phyloP scores from a whole-genome alignment of 2,797 vertebrate genomes.

The Sebastes matsubarae region DNA sequence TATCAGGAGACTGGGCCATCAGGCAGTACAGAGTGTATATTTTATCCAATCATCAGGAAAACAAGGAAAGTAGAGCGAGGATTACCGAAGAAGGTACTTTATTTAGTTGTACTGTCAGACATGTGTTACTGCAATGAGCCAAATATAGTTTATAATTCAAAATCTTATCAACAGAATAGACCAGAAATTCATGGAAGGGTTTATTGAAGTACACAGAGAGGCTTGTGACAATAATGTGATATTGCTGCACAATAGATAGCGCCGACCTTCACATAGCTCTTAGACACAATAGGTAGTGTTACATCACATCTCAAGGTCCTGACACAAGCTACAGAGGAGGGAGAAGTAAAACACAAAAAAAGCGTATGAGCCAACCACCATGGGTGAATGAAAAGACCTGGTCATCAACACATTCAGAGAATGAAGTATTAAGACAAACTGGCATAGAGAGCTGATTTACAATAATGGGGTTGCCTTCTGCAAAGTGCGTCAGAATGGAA shows the following conservation, averaged over 20 bases:
- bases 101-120: constrained; percentile 6
- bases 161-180: not conserved
- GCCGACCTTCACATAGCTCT: not conserved
- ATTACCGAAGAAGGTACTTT: constrained; percentile 23
- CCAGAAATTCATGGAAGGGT: not conserved
- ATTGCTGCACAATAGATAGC: not conserved
- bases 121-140: not conserved
- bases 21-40: constrained; percentile 33
- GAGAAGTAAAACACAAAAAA: not conserved
- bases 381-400: not conserved
- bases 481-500: no score
- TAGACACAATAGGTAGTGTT: not conserved
- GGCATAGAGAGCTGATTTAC: not conserved
- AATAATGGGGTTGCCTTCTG: no score
- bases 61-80: not conserved
- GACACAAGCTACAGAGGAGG: constrained; percentile 6
- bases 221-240: not conserved
- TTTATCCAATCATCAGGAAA: constrained; percentile 6
- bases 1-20: constrained; percentile 18
- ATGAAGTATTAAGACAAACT: constrained; percentile 51
- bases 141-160: not conserved
- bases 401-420: constrained; percentile 52
- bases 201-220: constrained; percentile 1
- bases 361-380: not conserved
- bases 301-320: not conserved